Base-by-base conservation (phyloP, 2,113 vertebrate species). In the Platichthys flesus region DNA sequence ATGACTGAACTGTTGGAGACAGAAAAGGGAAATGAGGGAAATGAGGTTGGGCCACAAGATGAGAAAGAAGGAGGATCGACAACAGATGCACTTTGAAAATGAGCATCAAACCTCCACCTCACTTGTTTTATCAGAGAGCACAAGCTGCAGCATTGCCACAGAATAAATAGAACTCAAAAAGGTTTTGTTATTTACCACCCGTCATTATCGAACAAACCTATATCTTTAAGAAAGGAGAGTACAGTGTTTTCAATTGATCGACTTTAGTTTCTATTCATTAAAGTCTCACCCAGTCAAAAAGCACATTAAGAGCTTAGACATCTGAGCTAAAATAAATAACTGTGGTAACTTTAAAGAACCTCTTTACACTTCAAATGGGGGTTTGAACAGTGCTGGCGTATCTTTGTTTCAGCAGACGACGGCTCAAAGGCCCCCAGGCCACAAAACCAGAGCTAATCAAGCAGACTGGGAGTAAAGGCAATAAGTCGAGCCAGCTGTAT, bases 1-100 rank as follows among this genome's bases (percentile, higher is more conserved):
- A 98, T 72, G 95, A 95, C 62, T 95, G 94, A 75, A 95, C 96
- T 98, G 88, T 0, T 54, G 49, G 35, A 47, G 56, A 76, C 57
- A 64, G 55, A 83, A 20, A 20, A 1, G 10, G 15, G 71, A 16
- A 24, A 65, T 37, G 13, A 63, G 5, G 15, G 6, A 24, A 40
- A 15, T 18, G 80, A 40, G 37, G 9, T 3, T 13, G 16, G 21
- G 31, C 31, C 4, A 26, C 9, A 49, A 66, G 65, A 23, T 55
- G 35, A 67, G 28, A 21, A 3, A 3, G 20, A 67, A 35, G 51
- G 24, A 70, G 3, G 26, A 52, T 15, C 56, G 42, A 62, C 23
- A 71, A 66, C 24, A 74, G 45, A 61, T 28, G 15, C 1, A 15
- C n/a, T 69, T 64, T 35, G 14, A 26, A 64, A 42, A 56, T 31